Conservation (phyloP, 2,797 vertebrate genomes). For the Agapornis canus region DNA sequence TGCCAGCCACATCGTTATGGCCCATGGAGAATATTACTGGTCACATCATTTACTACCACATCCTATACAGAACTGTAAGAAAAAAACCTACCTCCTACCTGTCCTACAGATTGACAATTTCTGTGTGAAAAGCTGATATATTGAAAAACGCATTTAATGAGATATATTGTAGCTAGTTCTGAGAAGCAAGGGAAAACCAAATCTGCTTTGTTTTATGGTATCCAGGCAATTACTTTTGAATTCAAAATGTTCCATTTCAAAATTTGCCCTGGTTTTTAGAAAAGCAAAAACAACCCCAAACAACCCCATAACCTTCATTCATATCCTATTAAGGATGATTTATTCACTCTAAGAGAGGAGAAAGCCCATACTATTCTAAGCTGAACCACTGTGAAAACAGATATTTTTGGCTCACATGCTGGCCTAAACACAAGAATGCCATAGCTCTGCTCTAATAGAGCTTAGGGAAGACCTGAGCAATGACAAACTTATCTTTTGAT, state of each 20-base stretch:
- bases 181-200: background rate
- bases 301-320: background rate
- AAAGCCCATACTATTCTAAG: background rate
- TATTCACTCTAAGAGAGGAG: background rate
- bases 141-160: background rate
- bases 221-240: background rate
- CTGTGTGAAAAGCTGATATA: background rate
- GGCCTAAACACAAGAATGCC: background rate
- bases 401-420: background rate
- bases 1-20: background rate
- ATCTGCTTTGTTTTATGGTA: background rate
- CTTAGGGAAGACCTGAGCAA: background rate
- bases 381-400: background rate
- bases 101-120: background rate
- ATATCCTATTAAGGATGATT: background rate
- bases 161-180: background rate
- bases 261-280: background rate
- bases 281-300: background rate
- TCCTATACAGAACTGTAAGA: background rate
- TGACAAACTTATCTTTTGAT: background rate
- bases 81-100: background rate
- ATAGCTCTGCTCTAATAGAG: fast-evolving
- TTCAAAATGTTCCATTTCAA: background rate
- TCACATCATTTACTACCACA: background rate
- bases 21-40: fast-evolving